A percentile compares a stretch with the other conserved stretches of the same genome.
Conservation (phyloP, 2,888 invertebrate species). For the Smittia aterrima region DNA sequence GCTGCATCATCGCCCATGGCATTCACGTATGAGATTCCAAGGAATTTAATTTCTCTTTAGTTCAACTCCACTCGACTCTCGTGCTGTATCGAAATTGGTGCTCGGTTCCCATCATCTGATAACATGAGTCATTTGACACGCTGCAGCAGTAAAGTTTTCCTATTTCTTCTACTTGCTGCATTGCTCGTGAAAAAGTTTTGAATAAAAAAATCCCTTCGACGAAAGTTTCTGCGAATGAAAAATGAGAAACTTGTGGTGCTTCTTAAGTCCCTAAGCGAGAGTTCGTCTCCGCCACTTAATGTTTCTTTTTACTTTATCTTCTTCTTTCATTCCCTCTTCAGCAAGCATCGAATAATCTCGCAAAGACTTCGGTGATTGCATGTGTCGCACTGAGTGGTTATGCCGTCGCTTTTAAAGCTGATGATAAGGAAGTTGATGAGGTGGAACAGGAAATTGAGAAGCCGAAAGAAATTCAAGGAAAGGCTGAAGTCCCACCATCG, state of each 20-base stretch:
- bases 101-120: conserved; percentile 6
- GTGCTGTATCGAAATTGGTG: background rate
- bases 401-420: conserved; percentile 48
- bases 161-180: background rate
- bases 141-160: background rate
- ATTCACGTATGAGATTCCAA: background rate
- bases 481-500: background rate
- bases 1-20: conserved; percentile 21
- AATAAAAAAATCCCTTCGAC: background rate
- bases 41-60: background rate
- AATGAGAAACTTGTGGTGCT: conserved; percentile 31
- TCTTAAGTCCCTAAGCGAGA: background rate
- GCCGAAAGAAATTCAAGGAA: conserved; percentile 40
- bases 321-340: conserved; percentile 53
- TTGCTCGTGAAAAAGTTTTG: background rate
- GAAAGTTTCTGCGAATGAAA: conserved; percentile 27
- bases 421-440: conserved; percentile 25
- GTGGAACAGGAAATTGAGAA: conserved; percentile 53
- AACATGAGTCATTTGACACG: conserved; percentile 20
- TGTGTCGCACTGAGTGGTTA: conserved; percentile 80
- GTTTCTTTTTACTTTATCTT: background rate
- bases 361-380: conserved; percentile 80
- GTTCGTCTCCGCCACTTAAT: conserved; percentile 9
- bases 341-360: conserved; percentile 89
- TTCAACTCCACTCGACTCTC: background rate